phyloP scores from a whole-genome alignment of 2,797 vertebrate species.

The Nasua narica region DNA sequence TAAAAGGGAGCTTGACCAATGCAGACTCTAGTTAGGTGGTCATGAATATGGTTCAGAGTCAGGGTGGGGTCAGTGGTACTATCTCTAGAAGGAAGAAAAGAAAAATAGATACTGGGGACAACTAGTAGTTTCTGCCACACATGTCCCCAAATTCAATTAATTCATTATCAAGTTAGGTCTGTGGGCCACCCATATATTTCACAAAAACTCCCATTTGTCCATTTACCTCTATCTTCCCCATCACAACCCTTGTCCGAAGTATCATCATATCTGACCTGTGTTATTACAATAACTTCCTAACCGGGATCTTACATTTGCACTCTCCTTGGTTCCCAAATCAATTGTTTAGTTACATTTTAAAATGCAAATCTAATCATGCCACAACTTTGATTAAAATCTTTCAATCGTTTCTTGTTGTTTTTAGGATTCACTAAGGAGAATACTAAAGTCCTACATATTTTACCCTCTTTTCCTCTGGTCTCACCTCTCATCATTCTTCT shows the following conservation, averaged over 20 bases:
- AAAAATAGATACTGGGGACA: background rate
- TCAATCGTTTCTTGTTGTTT: background rate
- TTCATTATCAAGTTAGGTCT: background rate
- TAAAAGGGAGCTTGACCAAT: background rate
- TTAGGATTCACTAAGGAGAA: background rate
- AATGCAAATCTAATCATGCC: background rate
- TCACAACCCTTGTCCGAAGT: background rate
- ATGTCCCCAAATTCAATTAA: background rate
- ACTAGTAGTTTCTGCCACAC: background rate
- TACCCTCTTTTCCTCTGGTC: background rate
- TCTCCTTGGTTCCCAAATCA: background rate
- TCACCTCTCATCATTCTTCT: background rate
- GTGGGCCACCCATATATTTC: background rate
- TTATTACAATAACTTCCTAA: background rate
- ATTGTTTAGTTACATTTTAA: background rate
- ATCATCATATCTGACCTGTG: background rate
- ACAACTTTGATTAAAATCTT: background rate
- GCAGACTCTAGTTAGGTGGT: background rate
- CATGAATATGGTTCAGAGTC: background rate
- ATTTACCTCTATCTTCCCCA: background rate
- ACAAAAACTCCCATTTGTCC: background rate
- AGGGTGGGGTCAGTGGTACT: background rate
- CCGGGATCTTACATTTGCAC: background rate
- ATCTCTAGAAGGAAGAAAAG: background rate
- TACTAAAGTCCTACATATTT: background rate